Percentiles rank a stretch among this genome's conserved stretches.
phyloP scores from a whole-genome alignment of 2,113 vertebrate genomes.

The Acrocephalus kingi region DNA sequence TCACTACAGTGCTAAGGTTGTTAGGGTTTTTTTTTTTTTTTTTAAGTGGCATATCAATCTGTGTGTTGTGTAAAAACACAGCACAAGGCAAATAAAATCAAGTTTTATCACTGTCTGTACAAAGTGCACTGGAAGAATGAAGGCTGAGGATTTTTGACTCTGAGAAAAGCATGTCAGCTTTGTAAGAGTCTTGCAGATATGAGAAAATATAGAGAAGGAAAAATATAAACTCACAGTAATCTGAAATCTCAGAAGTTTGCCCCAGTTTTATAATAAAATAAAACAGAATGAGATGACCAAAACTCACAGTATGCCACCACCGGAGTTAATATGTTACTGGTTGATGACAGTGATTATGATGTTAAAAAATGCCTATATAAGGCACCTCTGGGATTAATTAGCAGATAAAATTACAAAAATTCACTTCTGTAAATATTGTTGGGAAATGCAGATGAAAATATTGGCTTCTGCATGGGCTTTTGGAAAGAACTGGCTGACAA shows the following conservation, averaged over 20 bases:
- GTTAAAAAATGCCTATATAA: background rate
- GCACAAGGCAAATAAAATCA: background rate
- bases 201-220: background rate
- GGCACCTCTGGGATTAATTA: background rate
- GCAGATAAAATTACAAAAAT: background rate
- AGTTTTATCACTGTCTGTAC: fast-evolving
- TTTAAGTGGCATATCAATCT: background rate
- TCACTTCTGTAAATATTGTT: background rate
- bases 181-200: background rate
- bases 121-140: background rate
- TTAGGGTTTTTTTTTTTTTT: background rate
- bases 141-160: background rate
- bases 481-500: background rate
- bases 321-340: fast-evolving
- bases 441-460: background rate
- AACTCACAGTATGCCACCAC: background rate
- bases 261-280: background rate
- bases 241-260: background rate
- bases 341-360: background rate
- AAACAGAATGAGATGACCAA: background rate
- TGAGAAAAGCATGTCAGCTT: background rate
- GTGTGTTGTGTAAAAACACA: background rate
- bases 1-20: background rate
- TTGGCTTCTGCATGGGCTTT: background rate
- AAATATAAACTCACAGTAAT: background rate